Percentiles rank a stretch among this genome's conserved stretches.
Conservation (phyloP, 1,140 invertebrate species). For the Drosophila athabasca region DNA sequence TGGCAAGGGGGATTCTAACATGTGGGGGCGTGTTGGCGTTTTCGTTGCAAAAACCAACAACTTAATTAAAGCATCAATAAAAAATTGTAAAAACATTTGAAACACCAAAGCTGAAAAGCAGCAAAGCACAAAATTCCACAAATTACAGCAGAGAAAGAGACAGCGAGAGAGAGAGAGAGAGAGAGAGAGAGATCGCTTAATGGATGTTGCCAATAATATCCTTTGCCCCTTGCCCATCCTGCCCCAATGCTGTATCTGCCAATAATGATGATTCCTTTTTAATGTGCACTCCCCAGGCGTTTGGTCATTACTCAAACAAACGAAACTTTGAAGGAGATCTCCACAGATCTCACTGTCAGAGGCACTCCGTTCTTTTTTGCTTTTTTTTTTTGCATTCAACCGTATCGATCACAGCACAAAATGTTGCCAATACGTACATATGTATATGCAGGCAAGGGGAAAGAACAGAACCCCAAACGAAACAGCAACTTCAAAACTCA, state of each 20-base stretch:
- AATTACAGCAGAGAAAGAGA: conserved; percentile 10
- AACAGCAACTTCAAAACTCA: conserved; percentile 48
- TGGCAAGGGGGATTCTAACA: conserved; percentile 25
- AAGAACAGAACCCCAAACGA: conserved; percentile 1
- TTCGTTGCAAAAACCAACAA: conserved; percentile 57
- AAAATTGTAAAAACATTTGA: conserved; percentile 70
- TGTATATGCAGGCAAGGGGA: not conserved
- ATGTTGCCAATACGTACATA: conserved; percentile 67
- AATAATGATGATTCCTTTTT: conserved; percentile 84
- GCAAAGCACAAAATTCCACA: not conserved
- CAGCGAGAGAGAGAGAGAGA: no score
- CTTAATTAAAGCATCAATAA: conserved; percentile 81
- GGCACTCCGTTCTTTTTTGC: not conserved
- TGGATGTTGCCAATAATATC: conserved; percentile 60
- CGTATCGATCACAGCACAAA: conserved; percentile 75
- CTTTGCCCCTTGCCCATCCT: conserved; percentile 34
- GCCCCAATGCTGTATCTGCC: conserved; percentile 44
- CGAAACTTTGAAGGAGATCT: conserved; percentile 2
- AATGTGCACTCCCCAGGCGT: conserved; percentile 77
- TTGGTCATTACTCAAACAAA: conserved; percentile 70
- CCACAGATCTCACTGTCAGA: not conserved
- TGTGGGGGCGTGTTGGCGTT: not conserved
- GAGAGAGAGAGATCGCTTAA: conserved; percentile 37
- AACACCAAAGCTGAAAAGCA: conserved; percentile 39
- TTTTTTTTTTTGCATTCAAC: conserved; percentile 58